A percentile compares a stretch with the other conserved stretches of the same genome.
Conservation (phyloP, 1,140 invertebrate species). For the Limonius californicus region DNA sequence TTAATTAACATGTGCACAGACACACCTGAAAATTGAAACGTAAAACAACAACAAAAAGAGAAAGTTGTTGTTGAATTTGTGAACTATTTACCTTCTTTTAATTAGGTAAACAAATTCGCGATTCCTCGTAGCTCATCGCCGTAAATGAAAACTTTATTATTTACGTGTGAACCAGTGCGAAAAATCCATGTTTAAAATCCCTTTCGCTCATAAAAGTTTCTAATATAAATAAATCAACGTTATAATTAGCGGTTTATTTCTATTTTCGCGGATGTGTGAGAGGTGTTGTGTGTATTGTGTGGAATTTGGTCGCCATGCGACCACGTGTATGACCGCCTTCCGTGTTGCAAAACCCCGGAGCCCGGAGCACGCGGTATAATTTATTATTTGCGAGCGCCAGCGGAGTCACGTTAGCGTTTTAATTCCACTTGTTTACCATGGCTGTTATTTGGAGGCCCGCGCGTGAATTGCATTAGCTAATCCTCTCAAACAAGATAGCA, state of each 20-base stretch:
- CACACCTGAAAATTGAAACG: too few species aligned
- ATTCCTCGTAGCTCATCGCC: too few species aligned
- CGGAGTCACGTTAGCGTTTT: neutral
- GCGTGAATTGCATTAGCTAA: neutral
- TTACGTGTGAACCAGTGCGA: neutral
- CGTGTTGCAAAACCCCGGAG: neutral
- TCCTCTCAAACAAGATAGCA: neutral
- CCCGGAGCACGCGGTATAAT: neutral
- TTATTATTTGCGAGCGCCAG: neutral
- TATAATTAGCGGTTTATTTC: too few species aligned
- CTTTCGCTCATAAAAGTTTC: neutral
- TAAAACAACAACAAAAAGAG: too few species aligned
- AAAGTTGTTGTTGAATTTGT: too few species aligned
- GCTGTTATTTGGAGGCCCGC: neutral
- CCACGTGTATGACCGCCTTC: slow-evolving; percentile 1
- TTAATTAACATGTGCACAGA: too few species aligned
- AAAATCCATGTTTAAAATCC: too few species aligned
- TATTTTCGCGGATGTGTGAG: neutral
- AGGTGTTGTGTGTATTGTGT: neutral
- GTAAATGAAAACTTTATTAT: too few species aligned
- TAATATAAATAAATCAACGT: neutral
- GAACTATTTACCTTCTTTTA: too few species aligned
- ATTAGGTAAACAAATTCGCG: too few species aligned
- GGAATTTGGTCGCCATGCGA: neutral
- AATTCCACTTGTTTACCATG: neutral